Base-by-base conservation (phyloP, 1,140 invertebrate species). In the Helicoverpa zea region DNA sequence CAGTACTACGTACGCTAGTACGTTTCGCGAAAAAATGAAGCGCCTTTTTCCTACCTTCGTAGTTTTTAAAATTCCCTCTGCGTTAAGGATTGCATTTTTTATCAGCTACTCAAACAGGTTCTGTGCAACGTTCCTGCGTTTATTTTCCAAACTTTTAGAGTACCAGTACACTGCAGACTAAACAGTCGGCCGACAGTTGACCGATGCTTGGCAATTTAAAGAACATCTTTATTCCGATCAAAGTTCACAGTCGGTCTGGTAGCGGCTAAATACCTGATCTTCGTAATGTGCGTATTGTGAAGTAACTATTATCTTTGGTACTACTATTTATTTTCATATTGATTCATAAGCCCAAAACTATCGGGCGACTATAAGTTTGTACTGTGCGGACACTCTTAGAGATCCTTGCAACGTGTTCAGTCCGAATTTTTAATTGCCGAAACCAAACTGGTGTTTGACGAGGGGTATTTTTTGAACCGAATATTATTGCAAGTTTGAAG, bases 71-170 rank as follows among this genome's bases (percentile, higher is more conserved):
- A 84, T 78, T 84, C 76, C 18, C 82, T 84, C 72, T 83, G 70
- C 76, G 64, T 70, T 70, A 23, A 23, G 59, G 18, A 77, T 73
- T 83, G 84, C 83, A 84, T 84, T 84, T 88, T 88, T 84, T 83
- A 88, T 84, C 79, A 84, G 59, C 68, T 83, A 72, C 86, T 88
- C 87, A 87, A 88, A 88, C 81, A 86, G 74, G 43, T 49, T 2
- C 16, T 2, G 51, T 35, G 52, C 30, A 56, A 12, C 30, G n/a
- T 66, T 18, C 4, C 16, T 23, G 23, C 47, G 16, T 68, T 49
- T 56, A n/a, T 72, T 72, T 72, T 29, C 12, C 35, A 35, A 70
- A 72, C 68, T 72, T 72, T 72, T 35, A 72, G 51, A 23, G 23
- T 23, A 23, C 23, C 23, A 0, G 23, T 23, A 23, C 23, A 23